Evolutionary conservation across 2,888 invertebrate species (phyloP).

Genomic region (Pocota personata): DNA sequence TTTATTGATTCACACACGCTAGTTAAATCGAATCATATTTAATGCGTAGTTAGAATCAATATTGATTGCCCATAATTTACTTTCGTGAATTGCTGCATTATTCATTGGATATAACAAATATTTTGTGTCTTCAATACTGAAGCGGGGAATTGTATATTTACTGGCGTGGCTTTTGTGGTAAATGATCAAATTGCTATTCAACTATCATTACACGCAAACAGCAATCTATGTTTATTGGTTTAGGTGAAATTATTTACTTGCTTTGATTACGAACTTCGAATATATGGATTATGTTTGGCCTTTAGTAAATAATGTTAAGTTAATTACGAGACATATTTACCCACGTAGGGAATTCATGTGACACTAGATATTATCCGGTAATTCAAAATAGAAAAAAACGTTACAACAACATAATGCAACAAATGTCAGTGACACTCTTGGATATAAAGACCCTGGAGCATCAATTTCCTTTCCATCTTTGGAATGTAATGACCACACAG

Average conservation of each 20-base stretch:
- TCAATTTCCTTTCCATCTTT: no score
- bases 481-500: no score
- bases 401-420: no score
- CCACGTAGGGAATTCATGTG: no score
- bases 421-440: no score
- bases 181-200: background rate
- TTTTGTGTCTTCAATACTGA: background rate
- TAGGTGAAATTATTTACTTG: background rate
- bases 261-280: background rate
- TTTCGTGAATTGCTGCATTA: background rate
- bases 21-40: background rate
- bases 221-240: background rate
- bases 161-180: background rate
- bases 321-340: no score
- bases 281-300: background rate
- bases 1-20: background rate
- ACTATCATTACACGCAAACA: background rate
- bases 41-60: background rate
- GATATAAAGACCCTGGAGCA: no score
- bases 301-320: no score
- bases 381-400: no score
- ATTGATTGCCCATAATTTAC: background rate
- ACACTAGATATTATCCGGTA: no score
- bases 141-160: background rate
- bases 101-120: background rate